Evolutionary conservation across 2,797 vertebrate species (phyloP).

Genomic region (Eidolon dupreanum): DNA sequence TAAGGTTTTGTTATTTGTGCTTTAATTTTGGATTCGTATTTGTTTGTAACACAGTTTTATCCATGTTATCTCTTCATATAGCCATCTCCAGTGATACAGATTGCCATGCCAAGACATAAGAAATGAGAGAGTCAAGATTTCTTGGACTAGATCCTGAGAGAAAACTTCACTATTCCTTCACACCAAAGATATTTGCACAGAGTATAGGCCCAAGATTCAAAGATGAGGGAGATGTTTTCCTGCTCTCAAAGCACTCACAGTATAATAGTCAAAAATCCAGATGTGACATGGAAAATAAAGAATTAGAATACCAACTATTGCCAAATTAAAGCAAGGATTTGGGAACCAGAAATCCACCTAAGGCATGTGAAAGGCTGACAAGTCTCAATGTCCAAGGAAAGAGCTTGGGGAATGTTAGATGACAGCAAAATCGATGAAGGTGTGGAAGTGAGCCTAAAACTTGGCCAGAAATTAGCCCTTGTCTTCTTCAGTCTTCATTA

Average conservation of each 20-base stretch:
- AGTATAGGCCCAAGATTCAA: neutral
- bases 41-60: neutral
- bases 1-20: conserved; percentile 1
- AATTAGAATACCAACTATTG: neutral
- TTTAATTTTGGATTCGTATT: conserved; percentile 41
- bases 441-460: neutral
- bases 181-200: neutral
- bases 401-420: neutral
- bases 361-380: neutral
- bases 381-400: neutral
- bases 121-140: neutral
- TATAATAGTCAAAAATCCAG: neutral
- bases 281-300: neutral
- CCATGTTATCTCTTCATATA: neutral
- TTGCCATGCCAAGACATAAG: conserved; percentile 15
- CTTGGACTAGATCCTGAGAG: neutral
- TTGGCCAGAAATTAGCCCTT: neutral
- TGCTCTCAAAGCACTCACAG: neutral
- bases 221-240: neutral
- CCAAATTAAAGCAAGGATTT: conserved; percentile 12
- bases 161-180: neutral
- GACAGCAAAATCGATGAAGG: neutral
- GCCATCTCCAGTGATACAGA: neutral
- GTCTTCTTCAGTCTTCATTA: neutral
- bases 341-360: neutral